These are phyloP conservation scores for Drosophila rufa DNA, from an alignment of 1,140 invertebrate genomes.

Conservation along the genomic window DNA sequence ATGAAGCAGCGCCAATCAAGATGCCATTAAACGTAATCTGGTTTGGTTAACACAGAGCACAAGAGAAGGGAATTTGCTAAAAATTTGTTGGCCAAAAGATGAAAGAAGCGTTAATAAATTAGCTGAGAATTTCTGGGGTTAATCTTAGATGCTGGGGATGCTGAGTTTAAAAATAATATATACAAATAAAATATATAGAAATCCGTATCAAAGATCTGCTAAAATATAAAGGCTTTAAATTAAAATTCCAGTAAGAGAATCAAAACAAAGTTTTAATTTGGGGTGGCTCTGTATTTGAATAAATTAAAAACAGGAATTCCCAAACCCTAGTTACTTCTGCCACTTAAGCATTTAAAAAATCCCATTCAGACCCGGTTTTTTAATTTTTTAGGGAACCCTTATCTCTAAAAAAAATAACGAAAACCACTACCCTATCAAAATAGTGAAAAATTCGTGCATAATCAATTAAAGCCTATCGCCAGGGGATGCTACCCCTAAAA, in stretches of 20 bases:
- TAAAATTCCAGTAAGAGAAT: background rate
- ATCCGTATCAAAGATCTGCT: background rate
- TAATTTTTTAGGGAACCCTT: conserved; percentile 18
- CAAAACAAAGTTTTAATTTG: conserved; percentile 19
- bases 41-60: conserved; percentile 46
- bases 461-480: conserved; percentile 69
- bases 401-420: conserved; percentile 20
- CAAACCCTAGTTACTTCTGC: conserved; percentile 31
- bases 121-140: conserved; percentile 4
- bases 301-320: conserved; percentile 29
- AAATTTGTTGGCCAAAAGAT: conserved; percentile 30
- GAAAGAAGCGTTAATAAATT: conserved; percentile 45
- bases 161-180: background rate
- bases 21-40: conserved; percentile 54
- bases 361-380: conserved; percentile 8
- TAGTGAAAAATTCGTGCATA: conserved; percentile 70
- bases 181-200: background rate
- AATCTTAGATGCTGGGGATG: too few relatives aligned
- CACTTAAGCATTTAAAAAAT: conserved; percentile 40
- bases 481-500: conserved; percentile 32
- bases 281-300: conserved; percentile 11
- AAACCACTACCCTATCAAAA: conserved; percentile 57
- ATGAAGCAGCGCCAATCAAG: conserved; percentile 57
- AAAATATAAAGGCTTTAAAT: background rate
- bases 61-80: conserved; percentile 26